Base-by-base conservation (phyloP, 2,888 invertebrate species). In the Coenonympha glycerion region DNA sequence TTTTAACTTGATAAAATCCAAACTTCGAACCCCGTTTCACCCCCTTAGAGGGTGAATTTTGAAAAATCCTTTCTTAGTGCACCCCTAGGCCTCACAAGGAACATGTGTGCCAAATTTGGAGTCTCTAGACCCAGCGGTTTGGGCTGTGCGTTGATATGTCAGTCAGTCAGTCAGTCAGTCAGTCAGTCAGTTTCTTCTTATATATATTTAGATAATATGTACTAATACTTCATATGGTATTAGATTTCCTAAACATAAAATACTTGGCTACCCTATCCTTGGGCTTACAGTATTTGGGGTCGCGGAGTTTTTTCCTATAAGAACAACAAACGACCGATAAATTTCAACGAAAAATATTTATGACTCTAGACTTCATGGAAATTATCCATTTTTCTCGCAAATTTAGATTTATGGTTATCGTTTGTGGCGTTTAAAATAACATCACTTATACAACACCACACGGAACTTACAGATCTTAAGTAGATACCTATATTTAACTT, bases 271-370 rank as follows among this genome's bases (percentile, higher is more conserved):
- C 31, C 31, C 44, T 44, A 18, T 22, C 37, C 47, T 41, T 42
- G 50, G 42, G 37, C 41, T 37, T 18, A 18, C 53, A 42, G 22
- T 50, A 36, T 49, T 46, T 46, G 34, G 41, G 49, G 36, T 42
- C 34, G 48, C 34, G n/a, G 42, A 26, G n/a, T 26, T 44, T 47
- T 39, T 22, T 47, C 45, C 21, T 46, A 36, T 36, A 33, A 52
- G 49, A 52, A 55, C 40, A 37, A 39, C 48, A 45, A 52, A 52
- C 52, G 41, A 47, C 47, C 47, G 26, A 46, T 46, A 40, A 33
- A 46, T 34, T 49, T 42, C 40, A 40, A 28, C 31, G 18, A 40
- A 47, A 39, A 40, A 40, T 51, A 51, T 51, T 47, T 51, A 44
- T 28, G 8, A 22, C 21, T 24, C 42, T 42, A 36, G 21, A 44